phyloP scores from a whole-genome alignment of 2,113 vertebrate species.

The Poecilia latipinna region DNA sequence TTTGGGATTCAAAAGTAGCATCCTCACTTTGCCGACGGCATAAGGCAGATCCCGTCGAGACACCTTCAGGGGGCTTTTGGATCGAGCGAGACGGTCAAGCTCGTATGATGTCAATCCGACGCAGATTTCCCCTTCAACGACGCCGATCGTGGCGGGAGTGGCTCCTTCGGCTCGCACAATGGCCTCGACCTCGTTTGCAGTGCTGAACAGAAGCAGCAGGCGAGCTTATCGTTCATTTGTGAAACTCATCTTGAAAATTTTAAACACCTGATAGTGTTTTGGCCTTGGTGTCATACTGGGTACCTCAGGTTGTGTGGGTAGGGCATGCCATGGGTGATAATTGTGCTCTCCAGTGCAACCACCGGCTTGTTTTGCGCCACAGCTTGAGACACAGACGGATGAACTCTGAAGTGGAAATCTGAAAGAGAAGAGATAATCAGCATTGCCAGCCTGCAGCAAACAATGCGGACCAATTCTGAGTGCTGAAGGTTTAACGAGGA shows the following conservation, averaged over 20 bases:
- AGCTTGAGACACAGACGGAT: conserved; percentile 82
- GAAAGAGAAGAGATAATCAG: conserved; percentile 27
- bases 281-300: background rate
- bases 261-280: background rate
- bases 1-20: background rate
- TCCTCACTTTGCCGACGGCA: conserved; percentile 83
- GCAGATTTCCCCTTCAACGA: conserved; percentile 83
- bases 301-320: conserved; percentile 91
- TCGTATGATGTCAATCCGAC: conserved; percentile 84
- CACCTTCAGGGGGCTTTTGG: conserved; percentile 81
- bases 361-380: conserved; percentile 82
- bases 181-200: conserved; percentile 86
- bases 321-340: conserved; percentile 92
- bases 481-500: background rate
- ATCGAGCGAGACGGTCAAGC: conserved; percentile 81
- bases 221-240: background rate
- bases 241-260: background rate
- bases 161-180: conserved; percentile 83
- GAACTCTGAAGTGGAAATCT: conserved; percentile 83
- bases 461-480: background rate
- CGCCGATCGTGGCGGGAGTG: conserved; percentile 86
- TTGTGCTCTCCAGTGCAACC: conserved; percentile 90
- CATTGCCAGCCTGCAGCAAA: background rate
- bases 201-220: conserved; percentile 69
- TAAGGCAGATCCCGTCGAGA: conserved; percentile 89